phyloP scores from a whole-genome alignment of 2,113 vertebrate genomes.

The Oryzias woworae region DNA sequence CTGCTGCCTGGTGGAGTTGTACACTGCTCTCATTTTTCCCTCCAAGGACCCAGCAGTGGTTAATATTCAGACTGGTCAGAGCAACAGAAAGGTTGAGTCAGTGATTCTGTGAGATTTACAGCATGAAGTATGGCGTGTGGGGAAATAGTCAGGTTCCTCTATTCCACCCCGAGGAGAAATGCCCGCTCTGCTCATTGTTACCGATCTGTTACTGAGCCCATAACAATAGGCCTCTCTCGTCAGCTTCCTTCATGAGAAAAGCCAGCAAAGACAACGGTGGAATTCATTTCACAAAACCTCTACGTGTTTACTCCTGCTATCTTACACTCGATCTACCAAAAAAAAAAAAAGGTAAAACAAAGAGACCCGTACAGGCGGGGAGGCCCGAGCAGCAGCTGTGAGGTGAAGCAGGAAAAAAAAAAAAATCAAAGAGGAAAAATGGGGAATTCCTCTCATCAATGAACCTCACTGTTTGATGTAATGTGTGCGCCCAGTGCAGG shows the following conservation, averaged over 20 bases:
- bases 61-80: slow-evolving; percentile 12
- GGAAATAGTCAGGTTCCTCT: not conserved
- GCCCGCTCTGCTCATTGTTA: too few species aligned
- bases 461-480: slow-evolving; percentile 44
- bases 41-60: slow-evolving; percentile 8
- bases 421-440: not conserved
- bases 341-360: not conserved
- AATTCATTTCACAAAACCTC: too few species aligned
- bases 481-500: slow-evolving; percentile 7
- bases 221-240: too few species aligned
- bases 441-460: slow-evolving; percentile 60
- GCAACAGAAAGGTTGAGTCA: slow-evolving; percentile 16
- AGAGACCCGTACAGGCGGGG: not conserved
- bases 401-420: slow-evolving; percentile 6
- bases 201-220: too few species aligned
- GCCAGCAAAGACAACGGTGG: too few species aligned
- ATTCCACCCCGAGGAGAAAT: not conserved
- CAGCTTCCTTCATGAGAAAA: too few species aligned
- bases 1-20: not conserved
- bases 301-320: too few species aligned
- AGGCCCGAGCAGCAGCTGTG: slow-evolving; percentile 28
- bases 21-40: slow-evolving; percentile 15
- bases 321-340: too few species aligned
- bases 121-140: not conserved
- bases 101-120: slow-evolving; percentile 33